Evolutionary conservation across 2,888 invertebrate genomes (phyloP), one percentile per base, ranked within the genome.

Genomic region (Trissolcus japonicus): DNA sequence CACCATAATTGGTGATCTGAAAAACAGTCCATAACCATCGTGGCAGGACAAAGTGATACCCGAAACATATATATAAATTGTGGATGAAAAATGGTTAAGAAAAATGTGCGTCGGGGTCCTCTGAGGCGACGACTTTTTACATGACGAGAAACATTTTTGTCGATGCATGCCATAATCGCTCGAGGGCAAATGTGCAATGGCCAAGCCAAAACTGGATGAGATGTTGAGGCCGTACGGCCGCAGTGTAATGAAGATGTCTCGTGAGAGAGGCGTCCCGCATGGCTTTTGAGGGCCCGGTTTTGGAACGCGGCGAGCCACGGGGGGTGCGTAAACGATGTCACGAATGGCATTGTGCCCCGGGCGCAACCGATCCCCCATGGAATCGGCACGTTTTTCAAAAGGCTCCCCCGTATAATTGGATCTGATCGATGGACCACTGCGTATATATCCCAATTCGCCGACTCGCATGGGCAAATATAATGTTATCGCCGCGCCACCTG

Each of bases 251-350:
- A 87, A 86, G 86, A 87, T 84, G 85, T 87, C 85, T 83, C 85
- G 85, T 85, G 84, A 85, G 84, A 85, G 84, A 83, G 35, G 35
- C 84, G 83, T 84, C 82, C 83, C 80, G 80, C 80, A 78, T 78
- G 80, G 55, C 76, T 63, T 75, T 60, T 66, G 76, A 72, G 80
- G 82, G 78, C 82, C 82, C 82, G 81, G 46, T 46, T 46, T 83
- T 81, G 81, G 80, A 80, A 81, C 81, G 83, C 82, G 86, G 85
- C 83, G 81, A 83, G 82, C 86, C 85, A 82, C 86, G 86, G 86
- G 85, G 51, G 86, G 83, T 78, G 80, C 83, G 82, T 88, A 87
- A 88, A 87, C 83, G 86, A 86, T 87, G 87, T 87, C 86, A 85
- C 83, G 82, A 80, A 71, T 25, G 81, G 76, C 65, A 80, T 84